Evolutionary conservation across 2,888 invertebrate genomes (phyloP).

Genomic region (Meloe dianella): DNA sequence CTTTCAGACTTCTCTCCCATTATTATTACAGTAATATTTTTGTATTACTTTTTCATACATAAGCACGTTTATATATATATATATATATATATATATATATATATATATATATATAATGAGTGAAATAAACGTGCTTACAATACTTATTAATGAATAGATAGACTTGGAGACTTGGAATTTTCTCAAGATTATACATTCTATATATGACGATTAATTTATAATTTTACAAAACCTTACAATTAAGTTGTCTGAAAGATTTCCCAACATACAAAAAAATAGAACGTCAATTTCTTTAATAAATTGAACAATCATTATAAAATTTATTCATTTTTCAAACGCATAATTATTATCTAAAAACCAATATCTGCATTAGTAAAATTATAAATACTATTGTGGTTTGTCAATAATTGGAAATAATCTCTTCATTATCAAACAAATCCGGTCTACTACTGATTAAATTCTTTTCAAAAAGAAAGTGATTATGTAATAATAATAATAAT

Average conservation of each 20-base stretch:
- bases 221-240: conserved; percentile 25
- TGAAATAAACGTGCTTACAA: not conserved
- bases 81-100: not conserved
- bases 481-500: not conserved
- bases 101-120: not conserved
- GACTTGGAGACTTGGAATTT: not conserved
- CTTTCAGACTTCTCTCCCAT: no score
- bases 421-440: not conserved
- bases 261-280: no score
- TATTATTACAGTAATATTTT: not conserved
- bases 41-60: conserved; percentile 10
- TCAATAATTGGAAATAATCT: not conserved
- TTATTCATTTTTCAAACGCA: not conserved
- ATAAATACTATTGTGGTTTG: not conserved
- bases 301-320: not conserved
- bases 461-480: not conserved
- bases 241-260: not conserved
- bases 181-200: not conserved
- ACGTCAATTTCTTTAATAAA: not conserved
- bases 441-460: not conserved
- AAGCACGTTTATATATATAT: not conserved
- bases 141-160: not conserved
- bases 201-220: conserved; percentile 29
- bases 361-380: no score
- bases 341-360: no score